These are phyloP conservation scores for Nezara viridula DNA, from an alignment of 2,888 invertebrate species.

Conservation along the genomic window DNA sequence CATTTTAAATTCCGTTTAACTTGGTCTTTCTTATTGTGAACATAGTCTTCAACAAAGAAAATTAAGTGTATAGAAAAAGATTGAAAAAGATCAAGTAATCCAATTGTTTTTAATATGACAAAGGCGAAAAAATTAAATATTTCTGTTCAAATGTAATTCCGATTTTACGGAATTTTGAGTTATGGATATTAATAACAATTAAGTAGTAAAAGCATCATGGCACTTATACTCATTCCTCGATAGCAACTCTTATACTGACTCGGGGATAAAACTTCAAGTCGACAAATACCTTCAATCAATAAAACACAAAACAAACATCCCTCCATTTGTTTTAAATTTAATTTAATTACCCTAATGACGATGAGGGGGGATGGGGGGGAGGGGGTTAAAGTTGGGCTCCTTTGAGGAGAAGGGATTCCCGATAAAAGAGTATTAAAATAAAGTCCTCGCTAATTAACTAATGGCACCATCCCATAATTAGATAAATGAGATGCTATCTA, in stretches of 20 bases:
- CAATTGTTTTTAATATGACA: too few relatives aligned
- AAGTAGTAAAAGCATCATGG: not conserved
- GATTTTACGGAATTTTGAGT: too few relatives aligned
- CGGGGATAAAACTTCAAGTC: not conserved
- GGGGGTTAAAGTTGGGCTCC: constrained; percentile 37
- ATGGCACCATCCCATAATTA: constrained; percentile 52
- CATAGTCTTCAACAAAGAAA: too few relatives aligned
- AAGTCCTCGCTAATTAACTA: constrained; percentile 57
- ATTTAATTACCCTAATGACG: constrained; percentile 58
- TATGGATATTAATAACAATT: too few relatives aligned
- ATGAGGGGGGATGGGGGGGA: not conserved
- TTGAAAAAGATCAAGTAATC: too few relatives aligned
- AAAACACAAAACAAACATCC: constrained; percentile 16
- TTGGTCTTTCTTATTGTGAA: too few relatives aligned
- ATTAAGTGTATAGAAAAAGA: too few relatives aligned
- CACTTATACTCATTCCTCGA: not conserved
- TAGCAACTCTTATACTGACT: not conserved
- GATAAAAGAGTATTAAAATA: constrained; percentile 59
- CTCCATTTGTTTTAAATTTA: constrained; percentile 56
- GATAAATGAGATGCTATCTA: constrained; percentile 53
- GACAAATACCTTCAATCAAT: constrained; percentile 44
- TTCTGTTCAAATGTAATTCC: too few relatives aligned
- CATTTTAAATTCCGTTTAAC: too few relatives aligned
- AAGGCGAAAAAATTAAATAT: too few relatives aligned
- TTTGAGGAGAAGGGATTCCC: constrained; percentile 44